phyloP scores from a whole-genome alignment of 2,113 vertebrate genomes.

The Pterocles orientalis region DNA sequence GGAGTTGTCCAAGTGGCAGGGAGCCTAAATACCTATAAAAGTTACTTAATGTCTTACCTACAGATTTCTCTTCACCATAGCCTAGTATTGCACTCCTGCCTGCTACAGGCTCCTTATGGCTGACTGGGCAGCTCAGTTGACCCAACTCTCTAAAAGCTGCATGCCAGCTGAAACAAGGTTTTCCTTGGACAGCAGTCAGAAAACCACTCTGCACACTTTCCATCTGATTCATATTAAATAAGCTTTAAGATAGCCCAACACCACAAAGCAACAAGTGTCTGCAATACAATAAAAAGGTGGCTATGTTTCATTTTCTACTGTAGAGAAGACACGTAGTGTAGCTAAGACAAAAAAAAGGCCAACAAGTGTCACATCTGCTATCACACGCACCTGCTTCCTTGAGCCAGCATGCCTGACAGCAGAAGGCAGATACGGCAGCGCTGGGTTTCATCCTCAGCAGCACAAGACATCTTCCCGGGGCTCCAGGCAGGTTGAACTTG shows the following conservation, averaged over 20 bases:
- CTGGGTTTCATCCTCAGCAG: background rate
- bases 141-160: background rate
- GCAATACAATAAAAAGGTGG: background rate
- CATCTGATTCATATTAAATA: background rate
- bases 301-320: background rate
- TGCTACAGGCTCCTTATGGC: background rate
- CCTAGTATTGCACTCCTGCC: background rate
- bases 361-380: accelerated
- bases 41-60: background rate
- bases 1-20: background rate
- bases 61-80: background rate
- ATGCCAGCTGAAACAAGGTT: background rate
- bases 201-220: background rate
- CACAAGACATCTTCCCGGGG: background rate
- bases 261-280: accelerated
- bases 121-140: background rate
- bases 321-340: accelerated
- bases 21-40: background rate
- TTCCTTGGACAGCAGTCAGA: background rate
- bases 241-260: background rate
- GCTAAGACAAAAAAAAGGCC: background rate
- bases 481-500: background rate
- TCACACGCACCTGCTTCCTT: background rate
- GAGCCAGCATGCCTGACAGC: background rate
- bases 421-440: background rate